phyloP scores from a whole-genome alignment of 2,888 invertebrate species.

The Ceramica pisi region DNA sequence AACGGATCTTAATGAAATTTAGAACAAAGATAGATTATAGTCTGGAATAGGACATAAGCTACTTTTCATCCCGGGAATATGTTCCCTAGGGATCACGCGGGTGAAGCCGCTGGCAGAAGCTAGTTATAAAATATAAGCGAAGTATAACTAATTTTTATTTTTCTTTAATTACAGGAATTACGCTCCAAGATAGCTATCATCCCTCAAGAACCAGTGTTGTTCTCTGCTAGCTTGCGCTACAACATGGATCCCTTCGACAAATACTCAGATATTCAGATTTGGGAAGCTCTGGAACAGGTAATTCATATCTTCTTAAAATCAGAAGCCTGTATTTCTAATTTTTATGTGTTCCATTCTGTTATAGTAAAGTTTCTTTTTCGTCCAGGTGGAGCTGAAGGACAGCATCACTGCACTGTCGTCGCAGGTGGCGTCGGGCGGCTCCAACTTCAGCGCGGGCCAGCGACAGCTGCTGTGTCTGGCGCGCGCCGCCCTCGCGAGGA shows the following conservation, averaged over 20 bases:
- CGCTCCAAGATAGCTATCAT: slow-evolving; percentile 92
- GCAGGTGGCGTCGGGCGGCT: slow-evolving; percentile 94
- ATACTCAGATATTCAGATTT: slow-evolving; percentile 89
- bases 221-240: slow-evolving; percentile 91
- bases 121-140: no score
- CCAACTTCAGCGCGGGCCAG: slow-evolving; percentile 97
- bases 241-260: slow-evolving; percentile 92
- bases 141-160: neutral
- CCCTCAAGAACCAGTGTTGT: slow-evolving; percentile 91
- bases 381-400: slow-evolving; percentile 94
- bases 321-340: neutral
- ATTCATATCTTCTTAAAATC: neutral
- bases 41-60: no score
- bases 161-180: slow-evolving; percentile 83
- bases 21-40: no score
- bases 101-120: no score
- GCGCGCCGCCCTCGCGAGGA: slow-evolving; percentile 94
- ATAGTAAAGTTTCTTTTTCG: neutral
- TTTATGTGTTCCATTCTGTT: neutral
- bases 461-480: slow-evolving; percentile 97
- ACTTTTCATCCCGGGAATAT: no score
- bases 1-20: no score
- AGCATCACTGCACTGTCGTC: slow-evolving; percentile 91
- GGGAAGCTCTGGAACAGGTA: slow-evolving; percentile 91
- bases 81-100: no score